Percentiles rank a stretch among this genome's conserved stretches.
phyloP scores from a whole-genome alignment of 2,113 vertebrate genomes.

The Lontra canadensis region DNA sequence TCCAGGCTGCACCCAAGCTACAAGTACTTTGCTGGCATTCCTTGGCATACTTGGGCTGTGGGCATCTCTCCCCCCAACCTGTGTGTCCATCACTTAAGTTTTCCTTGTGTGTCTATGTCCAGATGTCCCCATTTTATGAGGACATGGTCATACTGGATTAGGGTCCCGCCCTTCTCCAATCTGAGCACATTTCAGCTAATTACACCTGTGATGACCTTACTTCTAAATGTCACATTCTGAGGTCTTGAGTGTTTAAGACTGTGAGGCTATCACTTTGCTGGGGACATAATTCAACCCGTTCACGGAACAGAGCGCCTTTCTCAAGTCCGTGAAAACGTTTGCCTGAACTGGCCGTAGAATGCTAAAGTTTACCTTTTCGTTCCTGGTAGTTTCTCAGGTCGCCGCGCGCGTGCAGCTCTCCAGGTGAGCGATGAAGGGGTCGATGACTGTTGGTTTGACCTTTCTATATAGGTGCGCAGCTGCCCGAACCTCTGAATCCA shows the following conservation, averaged over 20 bases:
- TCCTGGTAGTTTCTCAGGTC: background rate
- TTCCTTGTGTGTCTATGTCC: background rate
- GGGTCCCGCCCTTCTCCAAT: background rate
- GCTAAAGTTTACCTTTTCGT: background rate
- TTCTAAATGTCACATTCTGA: background rate
- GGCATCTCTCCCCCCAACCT: background rate
- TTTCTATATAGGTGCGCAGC: slow-evolving; percentile 85
- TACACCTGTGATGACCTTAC: background rate
- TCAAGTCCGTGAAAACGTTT: background rate
- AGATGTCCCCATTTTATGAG: background rate
- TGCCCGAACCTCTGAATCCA: slow-evolving; percentile 80
- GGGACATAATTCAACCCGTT: background rate
- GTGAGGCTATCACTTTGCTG: background rate
- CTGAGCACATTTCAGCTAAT: background rate
- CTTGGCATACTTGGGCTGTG: too few species aligned
- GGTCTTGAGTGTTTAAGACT: too few species aligned
- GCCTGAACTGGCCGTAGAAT: background rate
- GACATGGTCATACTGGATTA: background rate
- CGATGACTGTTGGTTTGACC: background rate
- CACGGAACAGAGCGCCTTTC: background rate
- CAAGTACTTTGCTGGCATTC: background rate
- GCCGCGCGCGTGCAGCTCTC: background rate
- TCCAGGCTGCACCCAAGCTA: too few species aligned
- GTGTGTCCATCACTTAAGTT: accelerated
- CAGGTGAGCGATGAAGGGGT: background rate